These are phyloP conservation scores for Phenganax marumi DNA, from an alignment of 92 coral and sea anemone genomes.

Conservation along the genomic window DNA sequence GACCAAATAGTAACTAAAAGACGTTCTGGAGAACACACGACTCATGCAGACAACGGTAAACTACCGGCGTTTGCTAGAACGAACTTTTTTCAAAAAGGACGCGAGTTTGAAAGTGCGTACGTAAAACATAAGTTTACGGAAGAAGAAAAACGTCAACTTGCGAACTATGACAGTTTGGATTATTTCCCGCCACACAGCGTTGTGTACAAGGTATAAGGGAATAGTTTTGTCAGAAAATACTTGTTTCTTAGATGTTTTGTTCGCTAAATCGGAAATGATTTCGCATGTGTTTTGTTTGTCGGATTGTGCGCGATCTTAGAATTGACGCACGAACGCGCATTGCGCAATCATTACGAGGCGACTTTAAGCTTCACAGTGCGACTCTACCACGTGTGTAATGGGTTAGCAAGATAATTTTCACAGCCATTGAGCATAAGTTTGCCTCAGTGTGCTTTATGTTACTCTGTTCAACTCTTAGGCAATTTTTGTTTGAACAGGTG, in stretches of 20 bases:
- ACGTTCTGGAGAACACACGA: constrained; percentile 65
- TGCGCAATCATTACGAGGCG: too few species aligned
- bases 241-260: background rate
- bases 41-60: constrained; percentile 87
- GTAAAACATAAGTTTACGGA: constrained; percentile 89
- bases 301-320: too few species aligned
- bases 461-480: too few species aligned
- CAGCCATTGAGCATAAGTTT: too few species aligned
- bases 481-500: too few species aligned
- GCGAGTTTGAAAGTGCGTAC: constrained; percentile 92
- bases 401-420: too few species aligned
- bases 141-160: constrained; percentile 77
- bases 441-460: too few species aligned
- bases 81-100: constrained; percentile 85
- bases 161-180: constrained; percentile 93
- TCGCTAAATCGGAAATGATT: too few species aligned
- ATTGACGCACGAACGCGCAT: too few species aligned
- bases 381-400: too few species aligned
- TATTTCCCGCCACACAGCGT: constrained; percentile 92
- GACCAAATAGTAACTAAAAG: background rate
- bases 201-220: constrained; percentile 74
- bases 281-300: too few species aligned
- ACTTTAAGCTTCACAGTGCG: too few species aligned
- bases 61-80: constrained; percentile 69
- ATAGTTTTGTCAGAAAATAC: background rate